phyloP scores from a whole-genome alignment of 2,888 invertebrate species.

The Pyrocoelia pectoralis region DNA sequence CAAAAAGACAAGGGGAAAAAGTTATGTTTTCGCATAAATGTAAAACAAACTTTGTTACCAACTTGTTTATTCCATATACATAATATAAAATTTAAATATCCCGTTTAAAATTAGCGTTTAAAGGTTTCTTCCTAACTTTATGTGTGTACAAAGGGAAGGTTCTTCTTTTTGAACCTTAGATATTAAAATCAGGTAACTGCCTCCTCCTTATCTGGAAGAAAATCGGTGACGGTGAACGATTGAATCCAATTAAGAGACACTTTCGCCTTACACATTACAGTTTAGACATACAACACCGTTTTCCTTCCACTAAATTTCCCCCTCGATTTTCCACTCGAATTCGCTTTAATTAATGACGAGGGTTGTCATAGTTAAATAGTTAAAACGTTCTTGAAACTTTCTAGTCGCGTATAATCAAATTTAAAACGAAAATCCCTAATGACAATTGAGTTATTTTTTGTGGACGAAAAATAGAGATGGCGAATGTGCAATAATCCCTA shows the following conservation, averaged over 20 bases:
- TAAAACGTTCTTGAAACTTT: background rate
- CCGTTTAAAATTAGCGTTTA: background rate
- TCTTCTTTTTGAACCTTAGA: background rate
- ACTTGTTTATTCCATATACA: background rate
- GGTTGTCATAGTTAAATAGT: slow-evolving; percentile 5
- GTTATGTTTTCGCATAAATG: background rate
- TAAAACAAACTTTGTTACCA: background rate
- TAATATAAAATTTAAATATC: background rate
- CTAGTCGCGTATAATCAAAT: background rate
- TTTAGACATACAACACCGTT: slow-evolving; percentile 21
- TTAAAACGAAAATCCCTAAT: background rate
- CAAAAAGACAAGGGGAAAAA: background rate
- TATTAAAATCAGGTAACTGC: slow-evolving; percentile 1
- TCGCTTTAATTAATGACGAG: slow-evolving; percentile 8
- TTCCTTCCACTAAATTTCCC: slow-evolving; percentile 20
- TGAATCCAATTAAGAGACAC: slow-evolving; percentile 24
- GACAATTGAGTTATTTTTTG: background rate
- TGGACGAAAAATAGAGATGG: background rate
- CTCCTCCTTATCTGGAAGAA: slow-evolving; percentile 1
- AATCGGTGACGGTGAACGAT: slow-evolving; percentile 1
- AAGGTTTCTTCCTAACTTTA: background rate
- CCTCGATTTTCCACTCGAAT: slow-evolving; percentile 16
- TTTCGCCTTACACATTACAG: slow-evolving; percentile 23
- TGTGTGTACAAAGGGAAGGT: background rate
- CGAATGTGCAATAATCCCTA: slow-evolving; percentile 21